Evolutionary conservation across 2,888 invertebrate species (phyloP).

Genomic region (Caenorhabditis zanzibari): DNA sequence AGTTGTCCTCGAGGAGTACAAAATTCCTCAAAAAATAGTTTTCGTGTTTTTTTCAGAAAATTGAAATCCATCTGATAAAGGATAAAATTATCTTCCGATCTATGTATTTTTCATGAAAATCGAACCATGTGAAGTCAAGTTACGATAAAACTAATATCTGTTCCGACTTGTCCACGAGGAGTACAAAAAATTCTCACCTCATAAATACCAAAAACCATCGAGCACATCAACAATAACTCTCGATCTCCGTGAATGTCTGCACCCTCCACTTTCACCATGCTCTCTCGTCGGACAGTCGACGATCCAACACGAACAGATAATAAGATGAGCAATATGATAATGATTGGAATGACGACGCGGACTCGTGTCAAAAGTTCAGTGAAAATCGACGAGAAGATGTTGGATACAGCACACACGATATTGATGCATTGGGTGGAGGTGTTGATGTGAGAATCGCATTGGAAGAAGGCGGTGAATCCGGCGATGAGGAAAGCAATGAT

Average conservation of each 20-base stretch:
- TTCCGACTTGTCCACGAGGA: no score
- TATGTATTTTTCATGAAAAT: no score
- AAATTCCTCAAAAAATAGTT: no score
- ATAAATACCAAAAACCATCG: slow-evolving; percentile 53
- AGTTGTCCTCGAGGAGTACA: no score
- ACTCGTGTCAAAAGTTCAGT: slow-evolving; percentile 57
- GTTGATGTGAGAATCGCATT: slow-evolving; percentile 61
- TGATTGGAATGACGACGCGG: slow-evolving; percentile 44
- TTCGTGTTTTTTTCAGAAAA: no score
- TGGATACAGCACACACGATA: slow-evolving; percentile 59
- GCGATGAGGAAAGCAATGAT: slow-evolving; percentile 51
- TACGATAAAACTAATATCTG: no score
- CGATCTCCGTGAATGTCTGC: slow-evolving; percentile 60
- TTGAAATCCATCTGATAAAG: no score
- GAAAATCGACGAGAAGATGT: slow-evolving; percentile 56
- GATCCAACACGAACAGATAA: slow-evolving; percentile 62
- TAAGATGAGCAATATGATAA: slow-evolving; percentile 46
- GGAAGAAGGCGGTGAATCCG: slow-evolving; percentile 58
- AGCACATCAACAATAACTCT: slow-evolving; percentile 56
- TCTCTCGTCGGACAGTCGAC: slow-evolving; percentile 49
- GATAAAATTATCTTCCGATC: no score
- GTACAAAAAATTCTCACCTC: slow-evolving; percentile 32
- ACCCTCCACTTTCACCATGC: slow-evolving; percentile 55
- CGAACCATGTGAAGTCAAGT: no score
- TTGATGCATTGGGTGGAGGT: slow-evolving; percentile 48